These are phyloP conservation scores for Henicopernis longicauda DNA, from an alignment of 2,113 vertebrate genomes.

Conservation along the genomic window DNA sequence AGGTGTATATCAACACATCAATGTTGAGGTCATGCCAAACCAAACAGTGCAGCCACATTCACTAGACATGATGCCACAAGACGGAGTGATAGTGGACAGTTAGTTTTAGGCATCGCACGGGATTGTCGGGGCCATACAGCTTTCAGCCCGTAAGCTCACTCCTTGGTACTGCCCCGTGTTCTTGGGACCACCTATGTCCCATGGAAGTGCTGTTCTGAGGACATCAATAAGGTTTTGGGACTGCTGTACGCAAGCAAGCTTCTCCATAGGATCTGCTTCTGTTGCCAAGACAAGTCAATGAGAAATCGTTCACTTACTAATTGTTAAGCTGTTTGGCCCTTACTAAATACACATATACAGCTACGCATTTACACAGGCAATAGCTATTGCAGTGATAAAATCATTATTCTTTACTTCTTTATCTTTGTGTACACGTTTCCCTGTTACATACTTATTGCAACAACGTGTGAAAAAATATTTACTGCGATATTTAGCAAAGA, in stretches of 20 bases:
- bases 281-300: background rate
- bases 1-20: background rate
- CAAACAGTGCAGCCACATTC: background rate
- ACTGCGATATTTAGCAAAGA: background rate
- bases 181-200: background rate
- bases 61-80: background rate
- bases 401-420: background rate
- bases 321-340: background rate
- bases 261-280: background rate
- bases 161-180: background rate
- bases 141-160: background rate
- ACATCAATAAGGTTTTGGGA: background rate
- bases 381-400: background rate
- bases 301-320: background rate
- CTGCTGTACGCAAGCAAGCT: background rate
- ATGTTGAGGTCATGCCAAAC: rapidly evolving
- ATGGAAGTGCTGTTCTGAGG: background rate
- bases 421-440: background rate
- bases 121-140: rapidly evolving
- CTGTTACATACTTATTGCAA: background rate
- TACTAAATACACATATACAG: background rate
- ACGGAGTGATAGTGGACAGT: background rate
- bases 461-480: background rate
- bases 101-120: background rate
- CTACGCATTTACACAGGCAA: background rate